Conservation (phyloP, 2,797 vertebrate genomes). For the Enteromius viviparus region DNA sequence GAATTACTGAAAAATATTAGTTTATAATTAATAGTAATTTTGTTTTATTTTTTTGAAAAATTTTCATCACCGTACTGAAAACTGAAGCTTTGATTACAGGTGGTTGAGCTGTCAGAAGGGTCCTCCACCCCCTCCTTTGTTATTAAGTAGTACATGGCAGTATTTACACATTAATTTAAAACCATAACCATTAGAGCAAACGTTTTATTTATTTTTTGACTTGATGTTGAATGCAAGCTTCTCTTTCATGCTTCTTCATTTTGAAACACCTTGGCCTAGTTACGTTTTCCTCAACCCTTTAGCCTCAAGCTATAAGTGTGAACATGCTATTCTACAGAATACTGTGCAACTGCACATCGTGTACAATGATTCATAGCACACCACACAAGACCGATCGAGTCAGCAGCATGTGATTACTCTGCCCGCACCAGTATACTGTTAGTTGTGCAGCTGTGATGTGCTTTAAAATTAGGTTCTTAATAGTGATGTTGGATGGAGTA, state of each 20-base stretch:
- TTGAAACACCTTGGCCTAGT: conserved; percentile 20
- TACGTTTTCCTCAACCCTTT: background rate
- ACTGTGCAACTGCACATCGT: background rate
- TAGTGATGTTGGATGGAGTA: background rate
- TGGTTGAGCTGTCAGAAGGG: background rate
- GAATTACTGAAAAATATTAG: background rate
- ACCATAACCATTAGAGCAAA: background rate
- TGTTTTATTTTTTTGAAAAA: background rate
- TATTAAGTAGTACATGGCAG: background rate
- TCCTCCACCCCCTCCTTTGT: background rate
- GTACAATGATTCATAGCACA: conserved; percentile 14
- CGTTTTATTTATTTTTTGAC: background rate
- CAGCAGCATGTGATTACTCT: background rate
- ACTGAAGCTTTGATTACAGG: background rate
- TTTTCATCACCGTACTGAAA: background rate
- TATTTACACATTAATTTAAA: background rate
- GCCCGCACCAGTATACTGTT: background rate
- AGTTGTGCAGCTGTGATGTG: background rate
- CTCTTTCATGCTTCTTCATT: background rate
- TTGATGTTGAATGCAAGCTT: background rate
- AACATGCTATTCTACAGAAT: background rate
- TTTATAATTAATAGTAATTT: background rate
- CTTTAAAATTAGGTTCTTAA: background rate
- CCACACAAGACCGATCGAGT: background rate
- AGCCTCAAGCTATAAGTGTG: conserved; percentile 18